Base-by-base conservation (phyloP, 2,888 invertebrate genomes). In the Melipona bicolor region DNA sequence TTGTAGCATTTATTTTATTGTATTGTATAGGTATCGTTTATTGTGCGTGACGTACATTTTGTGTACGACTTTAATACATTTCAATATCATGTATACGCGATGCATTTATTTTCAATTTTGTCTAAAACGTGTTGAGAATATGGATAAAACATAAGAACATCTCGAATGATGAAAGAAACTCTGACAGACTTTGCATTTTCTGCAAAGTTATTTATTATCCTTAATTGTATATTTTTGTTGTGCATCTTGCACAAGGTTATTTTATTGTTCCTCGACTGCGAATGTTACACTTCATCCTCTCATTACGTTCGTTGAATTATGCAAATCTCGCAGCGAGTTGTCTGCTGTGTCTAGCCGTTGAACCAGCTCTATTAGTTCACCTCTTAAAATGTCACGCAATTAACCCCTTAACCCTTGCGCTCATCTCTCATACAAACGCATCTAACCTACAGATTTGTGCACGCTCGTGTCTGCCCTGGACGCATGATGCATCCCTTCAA, bases 381-480 rank as follows among this genome's bases (percentile, higher is more conserved):
- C 56, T 19, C 36, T 71, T 71, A 71, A 59, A 70, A 71, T n/a
- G 43, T 59, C 52, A 13, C 27, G 4, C 5, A 59, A 59, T 71
- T 71, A 59, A 59, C 36, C 24, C 56, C 17, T n/a, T 36, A 19
- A 43, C 36, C 43, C 13, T 59, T n/a, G 36, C n/a, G 19, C 36
- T 59, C 56, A 19, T 43, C 56, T 36, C 24, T 56, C 71, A 71
- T 5, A 54, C 32, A 36, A 43, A 36, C 19, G 17, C 19, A 21
- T 59, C 19, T 71, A 59, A 24, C 36, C 17, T 71, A 71, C 56
- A 19, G 71, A 71, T 71, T 71, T 71, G 56, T 56, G 56, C 56
- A 69, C 21, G 52, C 52, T 69, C 52, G n/a, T 43, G 43, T 36
- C 15, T 56, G 43, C 19, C 13, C 4, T 36, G 32, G 24, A 59